phyloP scores from a whole-genome alignment of 2,797 vertebrate genomes.

The Anguilla pacifica region DNA sequence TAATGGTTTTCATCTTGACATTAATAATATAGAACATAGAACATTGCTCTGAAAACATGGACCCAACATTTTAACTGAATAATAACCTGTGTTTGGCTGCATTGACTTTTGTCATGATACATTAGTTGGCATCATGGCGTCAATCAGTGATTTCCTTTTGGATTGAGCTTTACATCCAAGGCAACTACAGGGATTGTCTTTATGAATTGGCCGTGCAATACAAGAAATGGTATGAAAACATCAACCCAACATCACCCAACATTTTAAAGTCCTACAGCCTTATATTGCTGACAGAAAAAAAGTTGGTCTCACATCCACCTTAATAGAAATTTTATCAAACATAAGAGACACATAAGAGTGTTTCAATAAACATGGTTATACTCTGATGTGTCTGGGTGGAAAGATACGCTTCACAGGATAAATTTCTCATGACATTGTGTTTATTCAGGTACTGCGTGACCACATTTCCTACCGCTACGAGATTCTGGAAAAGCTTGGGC shows the following conservation, averaged over 20 bases:
- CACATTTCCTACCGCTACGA: constrained; percentile 91
- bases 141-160: not conserved
- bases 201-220: not conserved
- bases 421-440: not conserved
- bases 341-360: not conserved
- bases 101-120: too few relatives aligned
- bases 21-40: not conserved
- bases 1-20: constrained; percentile 38
- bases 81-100: not conserved
- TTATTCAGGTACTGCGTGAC: constrained; percentile 85
- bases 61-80: not conserved
- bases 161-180: not conserved
- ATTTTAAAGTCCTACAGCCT: not conserved
- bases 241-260: not conserved
- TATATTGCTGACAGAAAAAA: not conserved
- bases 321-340: not conserved
- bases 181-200: not conserved
- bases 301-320: not conserved
- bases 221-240: not conserved
- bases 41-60: too few relatives aligned
- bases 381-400: not conserved
- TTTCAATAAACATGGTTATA: not conserved
- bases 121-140: not conserved
- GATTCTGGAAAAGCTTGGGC: constrained; percentile 89
- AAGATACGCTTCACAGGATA: not conserved